A percentile compares a stretch with the other conserved stretches of the same genome.
Conservation (phyloP, 2,888 invertebrate genomes). For the Noctua pronuba region DNA sequence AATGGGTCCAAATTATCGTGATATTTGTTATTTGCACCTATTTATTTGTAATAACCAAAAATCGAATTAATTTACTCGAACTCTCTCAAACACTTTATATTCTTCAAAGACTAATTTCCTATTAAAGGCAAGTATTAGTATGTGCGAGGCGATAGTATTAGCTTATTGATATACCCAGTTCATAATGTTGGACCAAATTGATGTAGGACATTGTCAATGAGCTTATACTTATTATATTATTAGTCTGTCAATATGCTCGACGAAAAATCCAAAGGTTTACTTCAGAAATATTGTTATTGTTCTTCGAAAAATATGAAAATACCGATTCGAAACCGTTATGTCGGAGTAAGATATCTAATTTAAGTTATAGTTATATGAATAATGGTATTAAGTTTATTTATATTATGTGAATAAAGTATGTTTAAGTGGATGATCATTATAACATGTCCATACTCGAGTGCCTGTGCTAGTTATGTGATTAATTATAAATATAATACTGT, state of each 20-base stretch:
- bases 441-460: constrained; percentile 76
- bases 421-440: constrained; percentile 63
- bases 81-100: constrained; percentile 7
- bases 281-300: constrained; percentile 58
- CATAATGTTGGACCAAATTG: constrained; percentile 65
- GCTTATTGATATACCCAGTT: constrained; percentile 73
- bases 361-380: constrained; percentile 67
- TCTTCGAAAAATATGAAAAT: constrained; percentile 49
- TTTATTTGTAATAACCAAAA: constrained; percentile 45
- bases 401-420: constrained; percentile 73
- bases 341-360: constrained; percentile 67
- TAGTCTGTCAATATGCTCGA: constrained; percentile 57
- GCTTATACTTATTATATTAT: constrained; percentile 65
- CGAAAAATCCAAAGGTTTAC: constrained; percentile 66
- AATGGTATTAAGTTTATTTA: constrained; percentile 76
- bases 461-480: constrained; percentile 75
- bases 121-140: constrained; percentile 40
- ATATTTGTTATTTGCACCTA: constrained; percentile 54
- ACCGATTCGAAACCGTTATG: constrained; percentile 61
- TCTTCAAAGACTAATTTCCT: constrained; percentile 27
- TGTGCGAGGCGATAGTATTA: constrained; percentile 71
- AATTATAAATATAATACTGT: constrained; percentile 63
- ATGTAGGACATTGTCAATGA: constrained; percentile 67
- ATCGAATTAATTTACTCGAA: constrained; percentile 3
- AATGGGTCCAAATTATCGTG: constrained; percentile 51